phyloP scores from a whole-genome alignment of 1,140 invertebrate species.

The Calliopsis andreniformis region DNA sequence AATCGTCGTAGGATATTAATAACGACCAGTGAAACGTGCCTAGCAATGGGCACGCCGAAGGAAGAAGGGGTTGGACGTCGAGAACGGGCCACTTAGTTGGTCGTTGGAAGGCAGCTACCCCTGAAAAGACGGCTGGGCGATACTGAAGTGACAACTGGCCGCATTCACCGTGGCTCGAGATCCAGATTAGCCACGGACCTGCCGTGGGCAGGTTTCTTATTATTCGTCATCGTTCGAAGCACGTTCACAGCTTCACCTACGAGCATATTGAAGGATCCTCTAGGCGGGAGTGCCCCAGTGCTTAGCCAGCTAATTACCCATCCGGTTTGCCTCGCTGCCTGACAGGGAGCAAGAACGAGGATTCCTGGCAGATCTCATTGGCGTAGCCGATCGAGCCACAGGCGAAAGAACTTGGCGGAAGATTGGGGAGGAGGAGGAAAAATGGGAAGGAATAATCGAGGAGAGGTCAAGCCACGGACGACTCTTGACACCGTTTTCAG shows the following conservation, averaged over 20 bases:
- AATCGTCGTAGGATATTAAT: conserved; percentile 40
- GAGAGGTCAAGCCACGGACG: conserved; percentile 10
- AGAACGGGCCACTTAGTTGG: conserved; percentile 3
- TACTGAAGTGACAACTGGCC: conserved; percentile 44
- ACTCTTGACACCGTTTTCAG: conserved; percentile 44
- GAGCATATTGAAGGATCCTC: conserved; percentile 27
- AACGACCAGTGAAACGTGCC: conserved; percentile 24
- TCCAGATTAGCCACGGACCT: conserved; percentile 63
- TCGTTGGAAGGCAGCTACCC: conserved; percentile 4
- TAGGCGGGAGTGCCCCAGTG: conserved; percentile 27
- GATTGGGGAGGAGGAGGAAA: not conserved
- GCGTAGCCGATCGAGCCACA: not conserved
- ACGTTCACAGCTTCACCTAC: not conserved
- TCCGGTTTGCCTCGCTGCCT: conserved; percentile 29
- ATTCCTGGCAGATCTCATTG: conserved; percentile 4
- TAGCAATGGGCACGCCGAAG: not conserved
- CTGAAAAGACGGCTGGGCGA: conserved; percentile 11
- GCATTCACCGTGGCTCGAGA: conserved; percentile 36
- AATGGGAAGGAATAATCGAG: not conserved
- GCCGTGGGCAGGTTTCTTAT: conserved; percentile 31
- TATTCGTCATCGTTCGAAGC: not conserved
- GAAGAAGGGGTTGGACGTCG: not conserved
- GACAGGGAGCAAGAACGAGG: not conserved
- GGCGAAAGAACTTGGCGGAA: not conserved
- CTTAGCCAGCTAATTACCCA: conserved; percentile 67